phyloP scores from a whole-genome alignment of 2,797 vertebrate species.

The Spondyliosoma cantharus region DNA sequence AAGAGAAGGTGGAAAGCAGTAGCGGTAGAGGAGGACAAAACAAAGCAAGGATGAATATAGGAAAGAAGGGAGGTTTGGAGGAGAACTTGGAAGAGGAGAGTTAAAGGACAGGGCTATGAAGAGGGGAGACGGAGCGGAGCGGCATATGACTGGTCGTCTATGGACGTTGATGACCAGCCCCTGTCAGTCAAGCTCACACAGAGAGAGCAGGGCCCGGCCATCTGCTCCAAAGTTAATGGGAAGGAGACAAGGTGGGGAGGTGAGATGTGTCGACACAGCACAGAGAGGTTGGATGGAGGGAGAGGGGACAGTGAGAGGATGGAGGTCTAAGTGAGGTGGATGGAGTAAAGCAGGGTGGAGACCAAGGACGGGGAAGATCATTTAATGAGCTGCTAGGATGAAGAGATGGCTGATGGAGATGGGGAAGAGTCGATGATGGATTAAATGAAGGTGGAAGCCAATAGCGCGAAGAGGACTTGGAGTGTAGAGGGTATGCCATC shows the following conservation, averaged over 20 bases:
- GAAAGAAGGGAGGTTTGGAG: constrained; percentile 48
- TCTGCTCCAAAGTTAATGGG: constrained; percentile 94
- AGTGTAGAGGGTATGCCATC: constrained; percentile 16
- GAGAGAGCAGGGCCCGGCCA: constrained; percentile 93
- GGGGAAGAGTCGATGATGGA: constrained; percentile 52
- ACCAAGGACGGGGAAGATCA: constrained; percentile 58
- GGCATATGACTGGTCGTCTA: constrained; percentile 89
- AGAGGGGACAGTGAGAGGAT: constrained; percentile 48
- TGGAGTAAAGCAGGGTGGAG: constrained; percentile 30
- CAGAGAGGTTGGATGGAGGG: constrained; percentile 59
- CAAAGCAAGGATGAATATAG: constrained; percentile 7
- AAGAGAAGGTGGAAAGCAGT: neutral
- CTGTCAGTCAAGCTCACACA: constrained; percentile 96
- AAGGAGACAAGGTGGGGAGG: constrained; percentile 87
- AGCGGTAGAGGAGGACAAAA: neutral
- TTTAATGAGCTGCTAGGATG: constrained; percentile 32
- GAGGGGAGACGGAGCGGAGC: constrained; percentile 82
- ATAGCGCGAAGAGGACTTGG: constrained; percentile 29
- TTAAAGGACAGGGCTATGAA: constrained; percentile 84
- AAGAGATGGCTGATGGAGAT: constrained; percentile 73
- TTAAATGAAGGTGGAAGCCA: constrained; percentile 43
- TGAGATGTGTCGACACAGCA: constrained; percentile 71
- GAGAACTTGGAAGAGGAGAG: constrained; percentile 77
- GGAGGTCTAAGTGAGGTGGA: constrained; percentile 48
- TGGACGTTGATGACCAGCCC: constrained; percentile 91